Base-by-base conservation (phyloP, 1,140 invertebrate species). In the Cyrtorhinus lividipennis region DNA sequence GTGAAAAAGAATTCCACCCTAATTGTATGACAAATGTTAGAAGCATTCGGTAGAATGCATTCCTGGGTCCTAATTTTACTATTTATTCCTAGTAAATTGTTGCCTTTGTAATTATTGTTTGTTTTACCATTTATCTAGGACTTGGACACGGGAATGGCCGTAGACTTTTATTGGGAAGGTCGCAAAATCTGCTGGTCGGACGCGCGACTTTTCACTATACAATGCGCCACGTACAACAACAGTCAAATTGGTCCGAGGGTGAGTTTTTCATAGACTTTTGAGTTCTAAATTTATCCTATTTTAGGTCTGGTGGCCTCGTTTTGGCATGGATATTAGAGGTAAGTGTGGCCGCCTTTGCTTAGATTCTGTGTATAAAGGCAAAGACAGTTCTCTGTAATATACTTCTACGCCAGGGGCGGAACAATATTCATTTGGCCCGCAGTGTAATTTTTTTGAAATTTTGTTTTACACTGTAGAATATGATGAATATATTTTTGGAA, bases 131-230 rank as follows among this genome's bases (percentile, higher is more conserved):
- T 26, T 53, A 13, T 53, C 20, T 25, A 68, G 72, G 85, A 89
- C 70, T 75, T 94, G 45, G 82, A 86, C 44, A 87, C 93, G 75
- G 88, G 86, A 1, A 83, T 85, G 57, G 87, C 88, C 25, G 78
- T 95, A 58, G 92, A 95, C 74, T 95, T 89, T 70, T 85, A 87
- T 72, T 88, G 85, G 73, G 83, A 82, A 59, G 82, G 84, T 30
- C 77, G 82, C 56, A 74, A 87, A 63, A 80, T 96, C 18, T 95
- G 90, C 72, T 95, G 92, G 92, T 86, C 89, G 0, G 92, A 95
- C 73, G 86, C 85, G 69, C 83, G 79, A 38, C 75, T 84, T 22
- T 90, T 90, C 75, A 80, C 85, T 66, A 95, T 96, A 70, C 87
- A 90, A 71, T 88, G 89, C 72, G 81, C 84, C 24, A 79, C 79